Evolutionary conservation across 2,797 vertebrate genomes (phyloP), one percentile per base, ranked within the genome.

Genomic region (Tamandua tetradactyla): DNA sequence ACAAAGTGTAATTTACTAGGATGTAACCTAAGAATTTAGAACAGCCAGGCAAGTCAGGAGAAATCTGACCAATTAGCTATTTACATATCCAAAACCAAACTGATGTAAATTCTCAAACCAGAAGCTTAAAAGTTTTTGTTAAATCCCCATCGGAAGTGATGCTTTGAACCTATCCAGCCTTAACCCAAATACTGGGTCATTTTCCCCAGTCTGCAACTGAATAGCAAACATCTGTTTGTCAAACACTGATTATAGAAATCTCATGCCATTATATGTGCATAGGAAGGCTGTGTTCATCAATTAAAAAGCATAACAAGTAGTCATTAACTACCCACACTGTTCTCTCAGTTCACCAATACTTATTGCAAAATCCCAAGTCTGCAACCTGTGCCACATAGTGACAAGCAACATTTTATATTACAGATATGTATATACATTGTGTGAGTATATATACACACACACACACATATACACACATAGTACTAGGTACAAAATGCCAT

Each of bases 11-110:
- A n/a, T n/a, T n/a, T n/a, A n/a, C n/a, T n/a, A n/a, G n/a, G n/a
- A n/a, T n/a, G n/a, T n/a, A 47, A 44, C 7, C 98, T 98, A 98
- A 98, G 97, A 98, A 98, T 98, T 98, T 98, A 98, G 98, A 98
- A 98, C 97, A 98, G 97, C 96, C 97, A 98, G 98, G 97, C 96
- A 96, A 98, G 98, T 98, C 98, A 98, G 98, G 95, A 98, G 97
- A 98, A 98, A 98, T 98, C 98, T 98, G 98, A 98, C 98, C 97
- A 96, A 97, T 94, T 87, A 95, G 96, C 96, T 98, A 98, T 98
- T 98, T 98, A 98, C 97, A 98, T 96, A 98, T 97, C 97, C 97
- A 97, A 98, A 98, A 11, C 98, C 97, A 98, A 98, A 97, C 95
- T 97, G 98, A 98, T 98, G n/a, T n/a, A 97, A 98, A 98, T 97